phyloP scores from a whole-genome alignment of 2,797 vertebrate species.

The Lepidocolaptes lacrymiger region DNA sequence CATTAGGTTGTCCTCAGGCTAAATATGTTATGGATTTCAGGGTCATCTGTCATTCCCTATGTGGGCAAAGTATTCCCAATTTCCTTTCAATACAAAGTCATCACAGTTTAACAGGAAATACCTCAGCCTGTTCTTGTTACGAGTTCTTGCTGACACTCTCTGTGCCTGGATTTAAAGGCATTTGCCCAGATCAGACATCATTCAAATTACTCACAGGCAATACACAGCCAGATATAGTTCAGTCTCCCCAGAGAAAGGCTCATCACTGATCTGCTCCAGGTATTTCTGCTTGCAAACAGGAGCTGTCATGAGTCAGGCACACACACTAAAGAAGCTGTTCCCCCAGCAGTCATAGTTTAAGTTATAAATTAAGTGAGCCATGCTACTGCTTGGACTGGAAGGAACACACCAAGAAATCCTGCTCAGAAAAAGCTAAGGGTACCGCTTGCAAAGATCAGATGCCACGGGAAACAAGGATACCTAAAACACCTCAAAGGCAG shows the following conservation, averaged over 20 bases:
- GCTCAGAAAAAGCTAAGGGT: neutral
- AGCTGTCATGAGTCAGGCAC: neutral
- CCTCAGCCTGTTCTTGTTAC: neutral
- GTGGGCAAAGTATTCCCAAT: too few relatives aligned
- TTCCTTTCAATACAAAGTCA: neutral
- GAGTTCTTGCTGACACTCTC: neutral
- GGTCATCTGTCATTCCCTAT: neutral
- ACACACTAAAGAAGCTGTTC: neutral
- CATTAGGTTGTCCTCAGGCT: neutral
- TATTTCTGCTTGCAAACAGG: neutral
- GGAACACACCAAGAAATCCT: neutral
- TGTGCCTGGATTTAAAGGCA: neutral
- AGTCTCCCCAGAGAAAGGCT: too few relatives aligned
- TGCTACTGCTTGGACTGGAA: neutral
- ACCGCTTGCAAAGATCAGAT: neutral
- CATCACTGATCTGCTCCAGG: fast-evolving
- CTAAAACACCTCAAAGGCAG: neutral
- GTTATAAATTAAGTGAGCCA: neutral
- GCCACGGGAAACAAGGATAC: neutral
- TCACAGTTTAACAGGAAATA: neutral
- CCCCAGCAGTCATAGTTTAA: neutral
- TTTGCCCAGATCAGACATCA: neutral
- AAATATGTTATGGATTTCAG: fast-evolving
- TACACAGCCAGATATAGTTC: neutral
- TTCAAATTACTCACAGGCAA: neutral